These are phyloP conservation scores for Schlechtendalia chinensis DNA, from an alignment of 1,140 invertebrate genomes.

Conservation along the genomic window DNA sequence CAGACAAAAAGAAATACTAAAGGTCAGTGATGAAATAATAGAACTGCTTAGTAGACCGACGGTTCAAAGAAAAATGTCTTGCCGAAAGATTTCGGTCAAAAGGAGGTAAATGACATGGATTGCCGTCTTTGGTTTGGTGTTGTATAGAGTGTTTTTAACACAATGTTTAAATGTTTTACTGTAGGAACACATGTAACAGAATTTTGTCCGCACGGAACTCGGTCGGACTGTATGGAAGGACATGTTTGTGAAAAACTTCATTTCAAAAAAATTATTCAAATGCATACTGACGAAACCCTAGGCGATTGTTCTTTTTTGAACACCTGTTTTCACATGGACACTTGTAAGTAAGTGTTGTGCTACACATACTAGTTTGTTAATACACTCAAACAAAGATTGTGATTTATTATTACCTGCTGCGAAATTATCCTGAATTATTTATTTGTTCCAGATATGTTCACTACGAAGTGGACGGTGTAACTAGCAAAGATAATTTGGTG, in stretches of 20 bases:
- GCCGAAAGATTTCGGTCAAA: conserved; percentile 93
- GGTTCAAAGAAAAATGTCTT: conserved; percentile 88
- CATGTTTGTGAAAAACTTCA: conserved; percentile 83
- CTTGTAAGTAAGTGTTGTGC: conserved; percentile 74
- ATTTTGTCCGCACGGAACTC: conserved; percentile 93
- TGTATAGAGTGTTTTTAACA: too few relatives aligned
- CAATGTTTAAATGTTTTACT: neutral
- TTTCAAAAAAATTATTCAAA: conserved; percentile 96
- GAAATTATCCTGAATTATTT: neutral
- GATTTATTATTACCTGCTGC: neutral
- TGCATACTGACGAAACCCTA: conserved; percentile 91
- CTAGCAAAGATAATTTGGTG: conserved; percentile 37
- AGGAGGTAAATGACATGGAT: conserved; percentile 63
- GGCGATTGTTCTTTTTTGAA: conserved; percentile 97
- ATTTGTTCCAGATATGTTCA: conserved; percentile 77
- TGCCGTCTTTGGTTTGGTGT: too few relatives aligned
- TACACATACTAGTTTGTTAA: too few relatives aligned
- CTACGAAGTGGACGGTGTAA: conserved; percentile 76
- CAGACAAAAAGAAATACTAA: conserved; percentile 91
- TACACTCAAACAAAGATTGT: too few relatives aligned
- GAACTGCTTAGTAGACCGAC: conserved; percentile 92
- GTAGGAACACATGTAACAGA: conserved; percentile 75
- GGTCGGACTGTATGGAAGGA: conserved; percentile 75
- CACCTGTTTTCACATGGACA: conserved; percentile 98
- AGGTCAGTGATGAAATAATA: conserved; percentile 92